These are phyloP conservation scores for Lepus americanus DNA, from an alignment of 2,113 vertebrate species.

Conservation along the genomic window DNA sequence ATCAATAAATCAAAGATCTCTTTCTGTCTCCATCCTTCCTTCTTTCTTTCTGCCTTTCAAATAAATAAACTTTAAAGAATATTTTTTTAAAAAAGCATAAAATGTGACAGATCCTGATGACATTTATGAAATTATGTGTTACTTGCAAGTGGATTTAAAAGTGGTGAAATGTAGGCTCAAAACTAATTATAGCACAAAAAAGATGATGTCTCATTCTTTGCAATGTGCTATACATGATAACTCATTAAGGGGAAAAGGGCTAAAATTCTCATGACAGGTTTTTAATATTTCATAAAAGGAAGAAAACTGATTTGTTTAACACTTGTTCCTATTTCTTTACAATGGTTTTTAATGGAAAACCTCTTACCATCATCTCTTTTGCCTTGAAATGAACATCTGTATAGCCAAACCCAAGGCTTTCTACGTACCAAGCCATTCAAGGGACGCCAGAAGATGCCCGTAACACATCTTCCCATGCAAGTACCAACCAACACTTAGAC, in stretches of 20 bases:
- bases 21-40: no score
- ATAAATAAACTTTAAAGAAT: background rate
- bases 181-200: background rate
- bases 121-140: background rate
- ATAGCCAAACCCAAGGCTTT: background rate
- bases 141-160: background rate
- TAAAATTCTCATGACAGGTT: background rate
- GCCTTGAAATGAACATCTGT: background rate
- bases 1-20: no score
- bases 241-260: background rate
- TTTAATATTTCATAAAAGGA: background rate
- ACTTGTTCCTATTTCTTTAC: background rate
- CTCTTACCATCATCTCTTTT: background rate
- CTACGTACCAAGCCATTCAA: background rate
- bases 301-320: background rate
- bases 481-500: background rate
- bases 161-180: background rate
- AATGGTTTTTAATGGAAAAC: background rate
- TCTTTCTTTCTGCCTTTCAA: no score
- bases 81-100: background rate
- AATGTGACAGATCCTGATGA: background rate
- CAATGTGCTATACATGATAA: background rate
- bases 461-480: background rate
- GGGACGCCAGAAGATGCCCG: background rate
- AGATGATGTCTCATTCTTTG: background rate